These are phyloP conservation scores for Frankliniella fusca DNA, from an alignment of 2,888 invertebrate genomes.

Conservation along the genomic window DNA sequence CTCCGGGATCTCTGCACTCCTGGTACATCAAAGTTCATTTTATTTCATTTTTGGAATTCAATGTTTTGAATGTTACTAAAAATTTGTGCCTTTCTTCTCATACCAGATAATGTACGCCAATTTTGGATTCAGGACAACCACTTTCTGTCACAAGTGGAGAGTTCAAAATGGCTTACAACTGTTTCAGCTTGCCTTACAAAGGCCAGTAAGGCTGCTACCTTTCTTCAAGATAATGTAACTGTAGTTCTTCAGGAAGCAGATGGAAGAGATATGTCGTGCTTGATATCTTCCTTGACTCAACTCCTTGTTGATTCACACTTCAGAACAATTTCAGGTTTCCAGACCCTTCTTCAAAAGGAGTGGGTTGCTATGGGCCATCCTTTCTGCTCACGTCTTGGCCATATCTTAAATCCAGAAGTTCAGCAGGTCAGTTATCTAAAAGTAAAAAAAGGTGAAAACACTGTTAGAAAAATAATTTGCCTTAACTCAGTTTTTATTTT, in stretches of 20 bases:
- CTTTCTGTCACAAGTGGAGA: conserved; percentile 71
- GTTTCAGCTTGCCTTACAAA: conserved; percentile 72
- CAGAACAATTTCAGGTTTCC: conserved; percentile 81
- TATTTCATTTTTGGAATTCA: conserved; percentile 33
- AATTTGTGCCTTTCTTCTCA: conserved; percentile 29
- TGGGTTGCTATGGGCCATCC: conserved; percentile 93
- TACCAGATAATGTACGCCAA: conserved; percentile 46
- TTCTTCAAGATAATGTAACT: conserved; percentile 61
- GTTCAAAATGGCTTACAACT: conserved; percentile 79
- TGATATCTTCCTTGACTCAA: conserved; percentile 82
- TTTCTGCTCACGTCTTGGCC: conserved; percentile 56
- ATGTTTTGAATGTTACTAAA: conserved; percentile 28
- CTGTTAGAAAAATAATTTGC: not conserved
- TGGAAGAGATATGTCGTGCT: conserved; percentile 82
- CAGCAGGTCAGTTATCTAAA: conserved; percentile 36
- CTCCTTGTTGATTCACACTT: conserved; percentile 78
- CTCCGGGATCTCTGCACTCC: conserved; percentile 73
- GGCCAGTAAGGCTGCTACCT: conserved; percentile 66
- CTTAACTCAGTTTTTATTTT: conserved; percentile 29
- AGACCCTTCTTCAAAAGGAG: conserved; percentile 87
- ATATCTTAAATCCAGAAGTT: conserved; percentile 40
- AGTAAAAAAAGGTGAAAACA: not conserved
- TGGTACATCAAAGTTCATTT: conserved; percentile 50
- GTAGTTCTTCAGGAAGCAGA: conserved; percentile 82
- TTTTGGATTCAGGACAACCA: conserved; percentile 71